Evolutionary conservation across 2,888 invertebrate genomes (phyloP), one percentile per base, ranked within the genome.

Genomic region (Beris morrisii): DNA sequence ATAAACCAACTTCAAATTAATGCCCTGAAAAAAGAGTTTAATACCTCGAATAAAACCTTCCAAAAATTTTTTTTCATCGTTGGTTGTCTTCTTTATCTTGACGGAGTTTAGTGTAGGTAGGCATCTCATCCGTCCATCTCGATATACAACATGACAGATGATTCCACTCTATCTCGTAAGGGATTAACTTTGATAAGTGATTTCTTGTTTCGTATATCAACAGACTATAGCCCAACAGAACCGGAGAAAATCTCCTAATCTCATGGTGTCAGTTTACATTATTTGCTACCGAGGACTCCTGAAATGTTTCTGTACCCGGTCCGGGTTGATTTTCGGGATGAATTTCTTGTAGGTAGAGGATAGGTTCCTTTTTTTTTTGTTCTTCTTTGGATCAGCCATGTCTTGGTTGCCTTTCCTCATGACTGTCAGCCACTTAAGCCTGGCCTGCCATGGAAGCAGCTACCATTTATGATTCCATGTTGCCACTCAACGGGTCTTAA

Each of bases 401-500:
- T 38, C 38, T 38, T 38, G 38, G 5, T 38, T 38, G 38, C 38
- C 61, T 15, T 52, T 43, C 9, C 43, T 50, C 50, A 61, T 61
- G 61, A 61, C 50, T 61, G 61, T 61, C 61, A 52, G 61, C 61
- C 50, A 38, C 61, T 61, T 61, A 61, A 61, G 48, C 5, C 48
- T n/a, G 15, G 48, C 13, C 48, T 13, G 7, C 48, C 48, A n/a
- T 13, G 48, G 6, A 48, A 48, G 48, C 48, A 48, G 48, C 55
- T 63, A 52, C 63, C 63, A 55, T 57, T 38, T 63, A 57, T 63
- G 57, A 58, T 68, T 50, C 57, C 61, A 45, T 68, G 68, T 68
- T 68, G 59, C 65, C 43, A 63, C 57, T 68, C 65, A 61, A 55
- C 63, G 50, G 53, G 65, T 63, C 61, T 53, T 63, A 63, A 48